Evolutionary conservation across 2,113 vertebrate species (phyloP).

Genomic region (Buteo buteo): DNA sequence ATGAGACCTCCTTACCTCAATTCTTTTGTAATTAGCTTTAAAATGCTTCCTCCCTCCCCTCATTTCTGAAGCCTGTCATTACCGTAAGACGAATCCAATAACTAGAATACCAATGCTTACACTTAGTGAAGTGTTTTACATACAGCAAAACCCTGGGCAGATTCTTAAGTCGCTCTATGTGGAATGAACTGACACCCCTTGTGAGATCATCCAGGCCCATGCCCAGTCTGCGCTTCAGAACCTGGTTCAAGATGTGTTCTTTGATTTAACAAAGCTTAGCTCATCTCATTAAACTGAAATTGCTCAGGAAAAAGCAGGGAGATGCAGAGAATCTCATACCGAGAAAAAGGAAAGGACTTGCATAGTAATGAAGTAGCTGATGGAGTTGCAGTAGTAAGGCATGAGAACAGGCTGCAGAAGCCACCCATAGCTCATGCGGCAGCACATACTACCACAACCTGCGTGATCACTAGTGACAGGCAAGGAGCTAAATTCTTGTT

Average conservation of each 20-base stretch:
- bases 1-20: neutral
- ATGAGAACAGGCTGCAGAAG: neutral
- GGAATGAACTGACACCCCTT: neutral
- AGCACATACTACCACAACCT: neutral
- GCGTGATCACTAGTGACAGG: neutral
- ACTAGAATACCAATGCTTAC: neutral
- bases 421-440: neutral
- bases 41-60: neutral
- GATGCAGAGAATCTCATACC: neutral
- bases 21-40: neutral
- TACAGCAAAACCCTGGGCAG: neutral
- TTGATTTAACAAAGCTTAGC: neutral
- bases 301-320: neutral
- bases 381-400: neutral
- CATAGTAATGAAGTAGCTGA: neutral
- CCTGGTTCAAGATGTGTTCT: neutral
- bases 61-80: neutral
- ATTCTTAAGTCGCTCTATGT: neutral
- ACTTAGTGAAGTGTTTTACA: neutral
- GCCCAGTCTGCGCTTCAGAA: neutral
- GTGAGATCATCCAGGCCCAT: neutral
- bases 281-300: neutral
- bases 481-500: neutral
- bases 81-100: neutral
- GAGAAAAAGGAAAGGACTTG: neutral